These are phyloP conservation scores for Tyrannus savana DNA, from an alignment of 2,113 vertebrate species.

Conservation along the genomic window DNA sequence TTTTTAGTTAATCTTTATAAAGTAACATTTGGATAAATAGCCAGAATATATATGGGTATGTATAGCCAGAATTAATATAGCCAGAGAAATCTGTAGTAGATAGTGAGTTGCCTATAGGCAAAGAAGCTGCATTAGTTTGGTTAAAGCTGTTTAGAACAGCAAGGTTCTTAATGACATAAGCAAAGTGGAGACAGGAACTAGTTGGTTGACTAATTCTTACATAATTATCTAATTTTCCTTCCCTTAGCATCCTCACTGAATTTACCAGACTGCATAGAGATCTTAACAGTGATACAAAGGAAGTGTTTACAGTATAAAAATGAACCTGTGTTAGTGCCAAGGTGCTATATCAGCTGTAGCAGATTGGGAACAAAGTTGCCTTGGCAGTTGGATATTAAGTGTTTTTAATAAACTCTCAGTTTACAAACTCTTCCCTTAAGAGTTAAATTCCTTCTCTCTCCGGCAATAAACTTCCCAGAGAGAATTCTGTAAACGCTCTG, in stretches of 20 bases:
- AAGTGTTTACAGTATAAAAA: not conserved
- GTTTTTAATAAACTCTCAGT: constrained; percentile 1
- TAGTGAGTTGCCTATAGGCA: not conserved
- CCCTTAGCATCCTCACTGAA: not conserved
- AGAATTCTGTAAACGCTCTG: not conserved
- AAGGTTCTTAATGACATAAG: not conserved
- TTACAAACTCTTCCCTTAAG: not conserved
- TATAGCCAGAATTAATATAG: not conserved
- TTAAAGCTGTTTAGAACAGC: not conserved
- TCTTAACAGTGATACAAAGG: not conserved
- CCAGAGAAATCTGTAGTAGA: not conserved
- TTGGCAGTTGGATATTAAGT: not conserved
- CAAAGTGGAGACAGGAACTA: not conserved
- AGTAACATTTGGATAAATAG: not conserved
- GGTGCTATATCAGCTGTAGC: not conserved
- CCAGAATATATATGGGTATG: not conserved
- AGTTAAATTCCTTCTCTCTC: not conserved
- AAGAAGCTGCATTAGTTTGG: not conserved
- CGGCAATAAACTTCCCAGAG: not conserved
- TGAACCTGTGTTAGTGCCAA: not conserved
- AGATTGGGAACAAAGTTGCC: not conserved
- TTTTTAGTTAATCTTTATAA: not conserved
- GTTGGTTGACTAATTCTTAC: not conserved
- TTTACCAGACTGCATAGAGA: not conserved
- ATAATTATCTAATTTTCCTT: not conserved